Evolutionary conservation across 2,888 invertebrate genomes (phyloP).

Genomic region (Andrena marginata): DNA sequence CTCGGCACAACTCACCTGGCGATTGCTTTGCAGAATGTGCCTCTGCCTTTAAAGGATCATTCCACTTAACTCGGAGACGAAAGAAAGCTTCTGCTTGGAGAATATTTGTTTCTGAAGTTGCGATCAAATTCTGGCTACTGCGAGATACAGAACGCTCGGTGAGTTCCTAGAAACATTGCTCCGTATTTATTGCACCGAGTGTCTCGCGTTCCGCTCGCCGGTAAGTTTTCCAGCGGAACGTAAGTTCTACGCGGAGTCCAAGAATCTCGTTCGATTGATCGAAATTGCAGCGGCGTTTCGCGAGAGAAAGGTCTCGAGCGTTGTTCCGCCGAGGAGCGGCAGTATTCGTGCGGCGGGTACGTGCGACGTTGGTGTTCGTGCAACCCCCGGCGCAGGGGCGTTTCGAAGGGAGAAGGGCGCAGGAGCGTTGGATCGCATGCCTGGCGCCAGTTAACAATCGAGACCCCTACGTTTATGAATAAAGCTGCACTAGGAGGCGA

Average conservation of each 20-base stretch:
- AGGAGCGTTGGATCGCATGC: conserved; percentile 75
- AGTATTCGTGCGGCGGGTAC: not conserved
- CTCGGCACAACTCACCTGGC: no score
- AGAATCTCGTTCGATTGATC: conserved; percentile 20
- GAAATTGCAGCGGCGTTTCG: not conserved
- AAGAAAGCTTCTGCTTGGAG: no score
- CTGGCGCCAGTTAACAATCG: conserved; percentile 80
- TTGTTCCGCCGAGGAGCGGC: not conserved
- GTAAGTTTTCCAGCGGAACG: no score
- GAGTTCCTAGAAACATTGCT: no score
- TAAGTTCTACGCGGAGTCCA: not conserved
- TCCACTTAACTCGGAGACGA: no score
- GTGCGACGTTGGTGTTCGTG: conserved; percentile 1
- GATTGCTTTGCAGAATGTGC: no score
- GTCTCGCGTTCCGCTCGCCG: no score
- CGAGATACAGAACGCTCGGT: no score
- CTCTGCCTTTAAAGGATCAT: no score
- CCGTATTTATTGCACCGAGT: no score
- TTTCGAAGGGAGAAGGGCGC: conserved; percentile 25
- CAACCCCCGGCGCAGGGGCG: conserved; percentile 8
- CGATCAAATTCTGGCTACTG: no score
- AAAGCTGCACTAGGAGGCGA: conserved; percentile 66
- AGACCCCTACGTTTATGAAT: conserved; percentile 80
- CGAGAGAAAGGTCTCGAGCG: conserved; percentile 18
- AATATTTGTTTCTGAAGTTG: no score